These are phyloP conservation scores for Brachionus angularis DNA, from an alignment of 1,140 invertebrate species.

Conservation along the genomic window DNA sequence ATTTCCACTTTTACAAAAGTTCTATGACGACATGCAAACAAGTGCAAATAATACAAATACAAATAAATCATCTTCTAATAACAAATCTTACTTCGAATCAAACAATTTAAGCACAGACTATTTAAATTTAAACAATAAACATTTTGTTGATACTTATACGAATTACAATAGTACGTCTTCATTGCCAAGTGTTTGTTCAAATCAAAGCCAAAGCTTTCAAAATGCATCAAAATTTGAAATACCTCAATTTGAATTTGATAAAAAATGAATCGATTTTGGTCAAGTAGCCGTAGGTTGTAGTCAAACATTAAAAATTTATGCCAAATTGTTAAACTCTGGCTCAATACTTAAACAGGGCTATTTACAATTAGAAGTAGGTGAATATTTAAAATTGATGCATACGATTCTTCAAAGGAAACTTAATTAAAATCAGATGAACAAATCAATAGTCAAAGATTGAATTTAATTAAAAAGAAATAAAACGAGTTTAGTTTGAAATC, in stretches of 20 bases:
- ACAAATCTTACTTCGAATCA: too few relatives aligned
- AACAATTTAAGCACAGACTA: conserved; percentile 4
- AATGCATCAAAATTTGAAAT: conserved; percentile 30
- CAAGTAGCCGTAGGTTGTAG: conserved; percentile 21
- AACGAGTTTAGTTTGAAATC: conserved; percentile 26
- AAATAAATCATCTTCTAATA: too few relatives aligned
- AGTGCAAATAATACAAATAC: too few relatives aligned
- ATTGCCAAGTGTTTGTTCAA: too few relatives aligned
- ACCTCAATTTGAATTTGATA: conserved; percentile 29
- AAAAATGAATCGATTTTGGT: conserved; percentile 29
- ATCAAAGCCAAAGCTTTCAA: too few relatives aligned
- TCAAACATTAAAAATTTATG: neutral
- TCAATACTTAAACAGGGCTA: neutral
- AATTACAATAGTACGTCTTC: too few relatives aligned
- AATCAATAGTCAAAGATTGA: neutral
- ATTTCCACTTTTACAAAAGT: conserved; percentile 32
- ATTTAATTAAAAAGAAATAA: conserved; percentile 9
- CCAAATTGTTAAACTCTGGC: neutral
- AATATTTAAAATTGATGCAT: too few relatives aligned
- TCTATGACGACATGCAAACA: conserved; percentile 28
- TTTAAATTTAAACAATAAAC: conserved; percentile 4
- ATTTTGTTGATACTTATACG: neutral
- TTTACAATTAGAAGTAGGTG: conserved; percentile 27
- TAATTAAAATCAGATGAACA: too few relatives aligned
- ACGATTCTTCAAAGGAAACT: too few relatives aligned